Evolutionary conservation across 2,797 vertebrate species (phyloP).

Genomic region (Semotilus atromaculatus): DNA sequence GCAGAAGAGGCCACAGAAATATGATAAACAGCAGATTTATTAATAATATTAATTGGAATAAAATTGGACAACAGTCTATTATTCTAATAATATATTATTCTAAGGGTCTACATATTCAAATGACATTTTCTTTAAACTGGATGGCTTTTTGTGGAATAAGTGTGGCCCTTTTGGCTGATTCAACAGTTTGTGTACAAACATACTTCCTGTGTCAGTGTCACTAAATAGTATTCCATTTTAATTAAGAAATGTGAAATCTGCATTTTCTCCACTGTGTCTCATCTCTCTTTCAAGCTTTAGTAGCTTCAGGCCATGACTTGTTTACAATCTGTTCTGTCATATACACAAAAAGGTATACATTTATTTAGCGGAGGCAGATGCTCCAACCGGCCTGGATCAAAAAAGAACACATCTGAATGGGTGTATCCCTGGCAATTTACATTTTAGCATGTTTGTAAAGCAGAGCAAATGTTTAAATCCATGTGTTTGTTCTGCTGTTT

Average conservation of each 20-base stretch:
- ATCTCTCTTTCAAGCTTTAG: slow-evolving; percentile 3
- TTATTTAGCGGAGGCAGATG: slow-evolving; percentile 7
- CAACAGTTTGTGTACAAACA: not conserved
- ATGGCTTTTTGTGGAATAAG: not conserved
- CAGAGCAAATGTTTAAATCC: slow-evolving; percentile 20
- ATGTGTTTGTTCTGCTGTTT: slow-evolving; percentile 22
- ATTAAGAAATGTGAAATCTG: slow-evolving; percentile 1
- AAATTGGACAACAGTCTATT: not conserved
- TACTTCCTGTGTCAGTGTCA: not conserved
- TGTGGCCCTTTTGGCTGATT: not conserved
- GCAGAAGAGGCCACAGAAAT: not conserved
- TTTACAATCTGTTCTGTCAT: not conserved
- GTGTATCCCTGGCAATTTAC: not conserved
- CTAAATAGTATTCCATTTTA: not conserved
- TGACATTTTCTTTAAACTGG: not conserved
- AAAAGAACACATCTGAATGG: slow-evolving; percentile 2
- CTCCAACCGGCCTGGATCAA: not conserved
- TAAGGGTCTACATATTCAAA: not conserved
- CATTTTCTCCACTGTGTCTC: not conserved
- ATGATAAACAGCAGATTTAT: not conserved
- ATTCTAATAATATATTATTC: no score
- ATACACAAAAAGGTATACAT: slow-evolving; percentile 3
- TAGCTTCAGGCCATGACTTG: slow-evolving; percentile 1
- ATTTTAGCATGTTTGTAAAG: slow-evolving; percentile 20
- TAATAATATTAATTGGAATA: not conserved